phyloP scores from a whole-genome alignment of 2,113 vertebrate genomes.

The Macaca nemestrina region DNA sequence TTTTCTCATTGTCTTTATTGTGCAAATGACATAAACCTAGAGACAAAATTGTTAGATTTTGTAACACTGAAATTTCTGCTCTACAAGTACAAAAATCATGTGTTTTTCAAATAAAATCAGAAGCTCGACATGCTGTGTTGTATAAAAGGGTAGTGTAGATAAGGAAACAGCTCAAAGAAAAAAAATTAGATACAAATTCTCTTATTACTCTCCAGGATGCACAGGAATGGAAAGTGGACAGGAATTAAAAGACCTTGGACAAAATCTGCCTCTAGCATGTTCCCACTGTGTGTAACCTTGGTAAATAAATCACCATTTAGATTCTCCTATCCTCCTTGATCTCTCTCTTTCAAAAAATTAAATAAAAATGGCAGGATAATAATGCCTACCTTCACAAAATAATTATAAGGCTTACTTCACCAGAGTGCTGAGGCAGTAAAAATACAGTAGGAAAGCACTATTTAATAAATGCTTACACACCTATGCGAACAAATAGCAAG shows the following conservation, averaged over 20 bases:
- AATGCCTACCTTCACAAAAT: background rate
- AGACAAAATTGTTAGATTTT: background rate
- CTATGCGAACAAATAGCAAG: background rate
- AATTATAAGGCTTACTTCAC: background rate
- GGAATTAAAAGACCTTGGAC: background rate
- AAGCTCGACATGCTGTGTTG: background rate
- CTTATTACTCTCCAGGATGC: background rate
- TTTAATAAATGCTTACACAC: background rate
- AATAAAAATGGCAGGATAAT: background rate
- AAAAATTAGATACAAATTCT: background rate
- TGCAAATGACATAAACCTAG: background rate
- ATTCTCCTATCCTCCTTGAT: background rate
- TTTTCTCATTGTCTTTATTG: background rate
- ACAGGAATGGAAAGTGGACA: background rate
- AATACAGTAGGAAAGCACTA: background rate
- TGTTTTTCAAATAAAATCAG: background rate
- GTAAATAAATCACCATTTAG: background rate
- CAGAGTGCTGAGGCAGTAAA: background rate
- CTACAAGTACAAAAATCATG: background rate
- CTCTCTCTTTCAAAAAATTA: background rate
- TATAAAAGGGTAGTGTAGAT: background rate
- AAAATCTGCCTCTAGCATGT: background rate
- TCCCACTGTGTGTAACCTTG: background rate
- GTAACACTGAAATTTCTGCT: background rate
- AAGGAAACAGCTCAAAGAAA: background rate